Evolutionary conservation across 2,113 vertebrate species (phyloP), one percentile per base, ranked within the genome.

Genomic region (Acanthochromis polyacanthus): DNA sequence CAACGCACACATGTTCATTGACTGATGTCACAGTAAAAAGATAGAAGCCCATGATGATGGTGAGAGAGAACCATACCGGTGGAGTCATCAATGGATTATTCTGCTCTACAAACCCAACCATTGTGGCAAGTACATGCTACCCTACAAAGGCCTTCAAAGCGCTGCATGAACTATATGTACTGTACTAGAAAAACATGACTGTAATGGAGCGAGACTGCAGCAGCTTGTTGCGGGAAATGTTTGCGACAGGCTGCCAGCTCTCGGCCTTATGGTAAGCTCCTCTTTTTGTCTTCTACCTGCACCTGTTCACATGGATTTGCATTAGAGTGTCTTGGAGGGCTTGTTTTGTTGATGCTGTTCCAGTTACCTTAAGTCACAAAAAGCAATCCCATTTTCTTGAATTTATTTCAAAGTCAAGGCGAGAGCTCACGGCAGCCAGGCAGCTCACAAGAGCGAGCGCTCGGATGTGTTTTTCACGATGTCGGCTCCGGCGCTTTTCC

Each of bases 361-460:
- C 71, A 50, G 59, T 60, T 73, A 64, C 83, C 22, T 75, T 5
- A 55, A 64, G 63, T 67, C 63, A 75, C 30, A 64, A 79, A 61
- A 79, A 79, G 66, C 43, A 70, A 71, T 83, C 66, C 63, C 20
- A 63, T 80, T 89, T 82, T 19, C 68, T 67, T 53, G 38, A 75
- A 79, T 79, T 86, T 62, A 65, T 69, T 81, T 76, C 71, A 69
- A 80, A 80, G 79, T 38, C 19, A 19, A 17, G 22, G n/a, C 7
- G 23, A 36, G 40, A 67, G 28, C 68, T 74, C 43, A 14, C 11
- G 3, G 71, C 61, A 10, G 30, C 46, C 55, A 32, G 56, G 61
- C 45, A 48, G 48, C 53, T 70, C 22, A 53, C 50, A 22, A 50
- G 68, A 65, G 16, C 9, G 12, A 66, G 51, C 9, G 63, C 59